Evolutionary conservation across 1,140 invertebrate species (phyloP), one percentile per base, ranked within the genome.

Genomic region (Batillaria attramentaria): DNA sequence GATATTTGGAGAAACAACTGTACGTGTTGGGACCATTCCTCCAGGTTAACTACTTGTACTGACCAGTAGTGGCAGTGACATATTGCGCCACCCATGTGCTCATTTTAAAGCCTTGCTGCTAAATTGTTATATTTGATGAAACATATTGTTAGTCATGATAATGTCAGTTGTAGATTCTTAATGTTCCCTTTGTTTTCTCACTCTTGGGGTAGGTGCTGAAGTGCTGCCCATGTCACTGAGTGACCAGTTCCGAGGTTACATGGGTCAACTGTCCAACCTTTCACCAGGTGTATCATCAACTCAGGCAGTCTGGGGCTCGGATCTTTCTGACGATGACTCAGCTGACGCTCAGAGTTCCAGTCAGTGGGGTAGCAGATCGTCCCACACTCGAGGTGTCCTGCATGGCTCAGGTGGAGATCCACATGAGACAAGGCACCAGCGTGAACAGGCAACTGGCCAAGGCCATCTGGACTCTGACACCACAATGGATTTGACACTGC

Each of bases 231-330:
- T 62, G 18, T 81, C 80, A 35, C 79, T 87, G 73, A 84, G 84
- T 8, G 82, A 86, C 8, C 79, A 85, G 42, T 87, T 87, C 69
- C 76, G 86, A 3, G 81, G 78, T 35, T 87, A 87, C 70, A 86
- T 87, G 83, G 83, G 79, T 28, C 86, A 87, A 72, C 76, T 87
- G 42, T 86, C 86, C 8, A 75, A 84, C 28, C 81, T 87, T 39
- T 42, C 37, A n/a, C 35, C 35, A 13, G 42, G 35, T 20, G 37
- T 41, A n/a, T 41, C 41, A 62, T n/a, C n/a, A n/a, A 62, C 41
- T 24, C 46, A 43, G 2, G 28, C 72, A 28, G n/a, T 24, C 31
- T 72, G 41, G 46, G 46, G 41, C 10, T 35, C 50, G 20, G 70
- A 35, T 41, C 37, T 42, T 42, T 42, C 39, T n/a, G 39, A 31